phyloP scores from a whole-genome alignment of 2,888 invertebrate species.

The Temnothorax rugatulus region DNA sequence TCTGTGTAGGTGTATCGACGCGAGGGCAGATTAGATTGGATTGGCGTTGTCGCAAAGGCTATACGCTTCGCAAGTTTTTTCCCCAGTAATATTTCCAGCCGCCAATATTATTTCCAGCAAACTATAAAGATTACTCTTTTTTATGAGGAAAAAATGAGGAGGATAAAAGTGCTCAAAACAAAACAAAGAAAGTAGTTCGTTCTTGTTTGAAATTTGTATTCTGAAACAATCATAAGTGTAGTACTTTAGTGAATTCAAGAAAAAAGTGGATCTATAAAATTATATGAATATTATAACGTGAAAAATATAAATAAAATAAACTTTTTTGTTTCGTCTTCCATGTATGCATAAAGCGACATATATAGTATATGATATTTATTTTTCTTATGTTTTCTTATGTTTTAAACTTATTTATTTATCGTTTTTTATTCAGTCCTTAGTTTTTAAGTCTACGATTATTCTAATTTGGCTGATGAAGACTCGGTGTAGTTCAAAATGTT shows the following conservation, averaged over 20 bases:
- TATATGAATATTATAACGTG: neutral
- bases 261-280: neutral
- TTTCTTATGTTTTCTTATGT: no score
- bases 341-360: no score
- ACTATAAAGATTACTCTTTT: neutral
- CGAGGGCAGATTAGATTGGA: conserved; percentile 73
- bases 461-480: no score
- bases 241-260: neutral
- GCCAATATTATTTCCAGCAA: neutral
- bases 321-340: no score
- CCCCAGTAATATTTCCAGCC: neutral
- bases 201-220: neutral
- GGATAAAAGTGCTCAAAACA: neutral
- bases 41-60: conserved; percentile 65
- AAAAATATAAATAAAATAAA: neutral
- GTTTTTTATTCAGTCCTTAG: no score
- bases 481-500: no score
- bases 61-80: conserved; percentile 57
- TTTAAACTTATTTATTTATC: no score
- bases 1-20: conserved; percentile 71
- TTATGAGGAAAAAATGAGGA: neutral
- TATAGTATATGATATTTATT: no score
- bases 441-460: no score
- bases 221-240: neutral
- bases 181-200: neutral